These are phyloP conservation scores for Larimichthys crocea DNA, from an alignment of 2,113 vertebrate species.

Conservation along the genomic window DNA sequence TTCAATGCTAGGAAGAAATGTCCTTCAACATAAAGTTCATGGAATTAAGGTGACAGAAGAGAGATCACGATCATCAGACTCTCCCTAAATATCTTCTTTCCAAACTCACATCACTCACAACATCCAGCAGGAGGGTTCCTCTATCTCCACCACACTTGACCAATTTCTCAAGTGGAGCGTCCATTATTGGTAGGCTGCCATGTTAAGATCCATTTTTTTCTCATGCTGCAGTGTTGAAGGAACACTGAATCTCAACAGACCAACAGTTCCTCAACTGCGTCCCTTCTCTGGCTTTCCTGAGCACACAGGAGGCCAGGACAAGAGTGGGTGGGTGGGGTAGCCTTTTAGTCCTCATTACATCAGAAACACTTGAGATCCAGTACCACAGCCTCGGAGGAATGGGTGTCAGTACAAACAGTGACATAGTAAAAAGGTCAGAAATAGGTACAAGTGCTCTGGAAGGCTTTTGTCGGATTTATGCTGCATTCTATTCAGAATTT, in stretches of 20 bases:
- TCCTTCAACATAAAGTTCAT: slow-evolving; percentile 49
- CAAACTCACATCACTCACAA: slow-evolving; percentile 20
- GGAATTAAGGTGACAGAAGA: slow-evolving; percentile 62
- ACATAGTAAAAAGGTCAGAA: slow-evolving; percentile 3
- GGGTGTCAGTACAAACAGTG: slow-evolving; percentile 4
- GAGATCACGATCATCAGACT: neutral
- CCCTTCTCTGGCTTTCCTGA: neutral
- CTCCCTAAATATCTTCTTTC: slow-evolving; percentile 36
- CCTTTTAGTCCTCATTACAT: slow-evolving; percentile 8
- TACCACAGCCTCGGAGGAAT: neutral
- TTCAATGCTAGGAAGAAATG: slow-evolving; percentile 24
- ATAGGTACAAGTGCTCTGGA: slow-evolving; percentile 43
- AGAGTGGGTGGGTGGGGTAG: neutral
- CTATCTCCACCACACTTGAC: neutral
- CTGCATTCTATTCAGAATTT: slow-evolving; percentile 11
- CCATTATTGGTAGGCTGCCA: neutral
- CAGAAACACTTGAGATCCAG: slow-evolving; percentile 15
- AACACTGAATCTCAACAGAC: slow-evolving; percentile 5
- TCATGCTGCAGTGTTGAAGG: slow-evolving; percentile 17
- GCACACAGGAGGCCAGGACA: neutral
- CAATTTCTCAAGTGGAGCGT: slow-evolving; percentile 2
- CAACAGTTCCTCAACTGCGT: slow-evolving; percentile 1
- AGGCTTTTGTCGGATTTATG: slow-evolving; percentile 3
- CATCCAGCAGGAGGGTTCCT: slow-evolving; percentile 19
- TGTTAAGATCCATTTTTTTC: neutral